Base-by-base conservation (phyloP, 2,797 vertebrate species). In the Ambastaia sidthimunki region DNA sequence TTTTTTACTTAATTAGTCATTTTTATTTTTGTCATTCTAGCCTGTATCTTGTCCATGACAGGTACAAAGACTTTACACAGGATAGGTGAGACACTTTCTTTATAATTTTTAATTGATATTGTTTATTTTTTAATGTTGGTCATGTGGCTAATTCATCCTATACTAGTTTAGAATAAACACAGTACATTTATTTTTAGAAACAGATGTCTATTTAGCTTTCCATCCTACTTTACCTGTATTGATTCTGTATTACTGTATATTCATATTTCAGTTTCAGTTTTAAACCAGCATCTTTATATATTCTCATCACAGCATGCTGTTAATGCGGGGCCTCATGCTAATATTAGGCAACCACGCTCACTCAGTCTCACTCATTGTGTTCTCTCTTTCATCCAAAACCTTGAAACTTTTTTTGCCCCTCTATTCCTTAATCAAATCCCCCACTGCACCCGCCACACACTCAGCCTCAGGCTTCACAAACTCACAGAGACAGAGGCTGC, bases 391-490 rank as follows among this genome's bases (percentile, higher is more conserved):
- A 76, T 62, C 70, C 80, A 76, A 73, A 71, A 50, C 44, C 57
- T 12, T 62, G 67, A 78, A 79, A 63, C 55, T 78, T 78, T 71
- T 76, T 68, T 19, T 55, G 47, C 76, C 60, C 44, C 57, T 69
- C 63, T 74, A 78, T 73, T 72, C 63, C 52, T 80, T 77, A 87
- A 87, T 87, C 62, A 65, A 84, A 83, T 81, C 79, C 84, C 86
- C 84, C 78, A 16, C 83, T 37, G 37, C 79, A 48, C 73, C 78
- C 82, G 21, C 66, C 65, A 48, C 71, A 85, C 80, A 81, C 74
- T 70, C 72, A 84, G 74, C 84, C 62, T 57, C 59, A 62, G 76
- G 72, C 80, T 86, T 59, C 68, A 76, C 54, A 81, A 83, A 76
- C 60, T 67, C 62, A 25, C 57, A 71, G 76, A 81, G 74, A 67